Evolutionary conservation across 37 sponge, comb jelly and placozoan species (phyloP), one percentile per base, ranked within the genome.

Genomic region (Lycopodina hypogea): DNA sequence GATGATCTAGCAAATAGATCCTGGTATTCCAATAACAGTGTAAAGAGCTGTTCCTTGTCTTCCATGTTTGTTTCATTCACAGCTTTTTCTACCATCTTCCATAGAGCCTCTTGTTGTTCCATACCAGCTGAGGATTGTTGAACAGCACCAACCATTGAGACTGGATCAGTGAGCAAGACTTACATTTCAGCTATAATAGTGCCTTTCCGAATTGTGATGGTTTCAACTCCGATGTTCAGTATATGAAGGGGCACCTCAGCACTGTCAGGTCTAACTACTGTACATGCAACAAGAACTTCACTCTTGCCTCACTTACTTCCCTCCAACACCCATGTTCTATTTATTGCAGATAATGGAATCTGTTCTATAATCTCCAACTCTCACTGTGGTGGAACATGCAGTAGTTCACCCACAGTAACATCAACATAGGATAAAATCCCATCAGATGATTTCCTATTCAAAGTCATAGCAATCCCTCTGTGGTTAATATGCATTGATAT

Each of bases 261-360:
- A n/a, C n/a, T n/a, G n/a, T n/a, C n/a, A n/a, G n/a, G n/a, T n/a
- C n/a, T n/a, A 18, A 77, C 65, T 18, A 77, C 65, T 39, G 77
- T 58, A 21, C 36, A 18, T 21, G 77, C 64, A 60, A 77, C 65
- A 63, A 77, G 52, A 11, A 60, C 41, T 28, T 32, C 75, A 74
- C 56, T 52, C 18, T 59, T 22, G 21, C 22, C 9, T 11, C 35
- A 21, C 22, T 22, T 29, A 59, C 15, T 22, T 22, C 21, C 59
- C 32, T 74, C 75, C 33, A 74, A 57, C 17, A 74, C 24, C 75
- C 75, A 74, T 26, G n/a, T n/a, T n/a, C n/a, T 34, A 56, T 56
- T 74, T 22, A 22, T 14, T 74, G 29, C 65, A 12, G 63, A 26
- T 18, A 12, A 32, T 22, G 50, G 55, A 24, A 77, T 18, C 22